A percentile compares a stretch with the other conserved stretches of the same genome.
These are phyloP conservation scores for Alviniconcha marisindica DNA, from an alignment of 1,140 invertebrate genomes.

Conservation along the genomic window DNA sequence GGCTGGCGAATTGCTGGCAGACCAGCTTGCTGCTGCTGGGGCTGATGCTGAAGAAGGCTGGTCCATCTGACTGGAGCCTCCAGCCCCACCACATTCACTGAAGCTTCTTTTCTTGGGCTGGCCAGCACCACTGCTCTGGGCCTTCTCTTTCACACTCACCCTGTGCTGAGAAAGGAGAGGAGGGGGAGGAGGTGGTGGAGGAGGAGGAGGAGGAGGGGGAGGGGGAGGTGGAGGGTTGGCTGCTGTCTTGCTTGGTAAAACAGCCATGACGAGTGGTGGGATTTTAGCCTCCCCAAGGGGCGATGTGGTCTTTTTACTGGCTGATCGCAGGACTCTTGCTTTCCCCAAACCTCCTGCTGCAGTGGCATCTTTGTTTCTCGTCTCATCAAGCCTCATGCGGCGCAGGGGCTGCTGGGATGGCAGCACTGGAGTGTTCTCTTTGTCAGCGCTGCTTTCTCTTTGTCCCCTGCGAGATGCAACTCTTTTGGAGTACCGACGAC, in stretches of 20 bases:
- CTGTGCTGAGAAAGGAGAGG: not conserved
- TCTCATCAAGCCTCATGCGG: not conserved
- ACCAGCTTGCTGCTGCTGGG: slow-evolving; percentile 35
- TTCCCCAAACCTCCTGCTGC: not conserved
- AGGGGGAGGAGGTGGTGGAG: not conserved
- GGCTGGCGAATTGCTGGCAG: too few relatives aligned
- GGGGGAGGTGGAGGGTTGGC: not conserved
- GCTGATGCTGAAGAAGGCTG: slow-evolving; percentile 19
- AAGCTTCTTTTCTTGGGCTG: not conserved
- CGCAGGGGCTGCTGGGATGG: not conserved
- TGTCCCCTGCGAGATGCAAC: slow-evolving; percentile 41
- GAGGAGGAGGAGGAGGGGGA: not conserved
- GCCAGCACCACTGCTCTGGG: too few relatives aligned
- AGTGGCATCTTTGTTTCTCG: not conserved
- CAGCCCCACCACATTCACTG: not conserved
- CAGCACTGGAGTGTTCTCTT: slow-evolving; percentile 32
- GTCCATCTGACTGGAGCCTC: not conserved
- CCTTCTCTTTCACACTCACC: not conserved
- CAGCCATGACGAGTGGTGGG: not conserved
- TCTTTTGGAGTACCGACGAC: slow-evolving; percentile 47
- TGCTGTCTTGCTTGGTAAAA: not conserved
- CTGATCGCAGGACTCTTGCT: not conserved
- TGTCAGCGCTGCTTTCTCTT: not conserved
- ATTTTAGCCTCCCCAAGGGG: not conserved
- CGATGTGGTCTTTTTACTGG: not conserved